A percentile compares a stretch with the other conserved stretches of the same genome.
phyloP scores from a whole-genome alignment of 2,888 invertebrate species.

The Atethmia centrago region DNA sequence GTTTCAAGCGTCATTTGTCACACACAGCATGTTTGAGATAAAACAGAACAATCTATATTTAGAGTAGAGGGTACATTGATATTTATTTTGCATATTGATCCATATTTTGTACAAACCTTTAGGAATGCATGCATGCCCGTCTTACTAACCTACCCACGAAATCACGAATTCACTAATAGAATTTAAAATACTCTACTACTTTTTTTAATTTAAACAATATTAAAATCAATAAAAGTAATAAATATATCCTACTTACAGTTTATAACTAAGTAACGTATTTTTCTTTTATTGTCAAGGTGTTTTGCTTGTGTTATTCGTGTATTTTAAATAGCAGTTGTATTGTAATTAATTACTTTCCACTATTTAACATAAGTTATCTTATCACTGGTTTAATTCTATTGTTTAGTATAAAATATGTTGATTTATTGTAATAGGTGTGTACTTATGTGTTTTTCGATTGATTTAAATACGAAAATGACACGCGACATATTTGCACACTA shows the following conservation, averaged over 20 bases:
- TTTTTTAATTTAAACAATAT: not conserved
- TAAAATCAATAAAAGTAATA: not conserved
- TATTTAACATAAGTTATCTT: conserved; percentile 7
- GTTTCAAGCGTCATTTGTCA: conserved; percentile 1
- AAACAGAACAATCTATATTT: conserved; percentile 3
- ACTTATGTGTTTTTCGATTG: not conserved
- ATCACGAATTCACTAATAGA: not conserved
- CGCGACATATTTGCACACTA: not conserved
- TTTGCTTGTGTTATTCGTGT: not conserved
- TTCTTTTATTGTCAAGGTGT: not conserved
- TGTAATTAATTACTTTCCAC: conserved; percentile 4
- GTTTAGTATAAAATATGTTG: conserved; percentile 1
- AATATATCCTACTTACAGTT: not conserved
- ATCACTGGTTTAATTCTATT: conserved; percentile 13
- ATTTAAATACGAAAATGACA: conserved; percentile 13
- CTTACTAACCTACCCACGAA: not conserved
- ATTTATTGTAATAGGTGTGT: conserved; percentile 4
- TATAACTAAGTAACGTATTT: not conserved
- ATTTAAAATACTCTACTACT: too few species aligned
- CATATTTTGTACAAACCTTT: not conserved
- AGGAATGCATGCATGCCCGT: not conserved
- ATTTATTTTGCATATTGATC: not conserved
- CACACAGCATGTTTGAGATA: not conserved
- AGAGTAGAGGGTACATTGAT: conserved; percentile 20
- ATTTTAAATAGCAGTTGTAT: conserved; percentile 7